Base-by-base conservation (phyloP, 2,113 vertebrate genomes). In the Tor tambroides region DNA sequence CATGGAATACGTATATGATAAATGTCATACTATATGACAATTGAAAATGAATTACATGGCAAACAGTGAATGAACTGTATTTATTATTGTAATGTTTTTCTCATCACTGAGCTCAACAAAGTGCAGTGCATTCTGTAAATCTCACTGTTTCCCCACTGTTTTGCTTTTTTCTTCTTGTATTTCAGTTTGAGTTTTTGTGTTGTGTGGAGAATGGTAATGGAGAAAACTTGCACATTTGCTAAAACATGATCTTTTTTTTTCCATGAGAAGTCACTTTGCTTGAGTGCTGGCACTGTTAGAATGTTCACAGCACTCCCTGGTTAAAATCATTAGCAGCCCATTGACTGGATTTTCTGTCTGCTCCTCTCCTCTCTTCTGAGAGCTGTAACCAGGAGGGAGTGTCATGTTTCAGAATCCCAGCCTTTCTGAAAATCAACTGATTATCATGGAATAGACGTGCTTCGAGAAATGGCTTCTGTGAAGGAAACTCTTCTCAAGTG, bases 311-410 rank as follows among this genome's bases (percentile, higher is more conserved):
- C 77, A 85, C 85, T 90, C 43, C 72, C 78, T 84, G 77, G 63
- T 86, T 86, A 74, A 83, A 83, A 87, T 80, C 86, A 89, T 90
- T 90, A 87, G 80, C 65, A 84, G 65, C 32, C 63, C 83, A 84
- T 83, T 87, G 85, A 89, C 80, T 88, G 85, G 79, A 78, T 86
- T 80, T 83, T 81, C 84, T 67, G 85, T 84, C 87, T 86, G 65
- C 79, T 84, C n/a, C 21, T 74, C 74, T 83, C 76, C 84, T 56
- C 80, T 59, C 61, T 30, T 63, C 86, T 84, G 54, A 11, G 32
- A 72, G 74, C 75, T 56, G 54, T 59, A 83, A 74, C 72, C 43
- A 71, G 69, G 54, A 43, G 23, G 80, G 78, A 69, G 86, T 67
- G 85, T 88, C 83, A 80, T 79, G 65, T 88, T 90, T 67, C 87